A percentile compares a stretch with the other conserved stretches of the same genome.
Evolutionary conservation across 30 jellyfish, hydroid and myxozoan genomes (phyloP).

Genomic region (Hydra vulgaris): DNA sequence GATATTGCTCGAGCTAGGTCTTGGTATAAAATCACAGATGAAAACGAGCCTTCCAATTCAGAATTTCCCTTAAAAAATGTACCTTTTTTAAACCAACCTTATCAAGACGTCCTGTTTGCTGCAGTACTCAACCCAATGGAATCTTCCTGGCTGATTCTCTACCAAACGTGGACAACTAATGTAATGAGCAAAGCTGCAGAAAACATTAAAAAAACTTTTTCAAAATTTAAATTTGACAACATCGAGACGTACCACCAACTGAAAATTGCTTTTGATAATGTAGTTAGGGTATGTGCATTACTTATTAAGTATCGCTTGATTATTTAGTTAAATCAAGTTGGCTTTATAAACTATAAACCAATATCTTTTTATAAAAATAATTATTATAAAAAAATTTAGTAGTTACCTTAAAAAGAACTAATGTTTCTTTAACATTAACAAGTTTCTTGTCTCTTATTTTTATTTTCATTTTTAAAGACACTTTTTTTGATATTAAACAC

Average conservation of each 20-base stretch:
- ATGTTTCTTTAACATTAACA: too few species aligned
- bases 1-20: constrained; percentile 1
- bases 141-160: constrained; percentile 12
- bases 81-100: constrained; percentile 14
- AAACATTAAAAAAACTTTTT: background rate
- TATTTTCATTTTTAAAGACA: too few species aligned
- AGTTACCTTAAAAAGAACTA: too few species aligned
- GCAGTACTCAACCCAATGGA: background rate
- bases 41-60: background rate
- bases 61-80: background rate
- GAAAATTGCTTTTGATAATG: constrained; percentile 2
- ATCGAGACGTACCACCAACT: constrained; percentile 1
- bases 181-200: background rate
- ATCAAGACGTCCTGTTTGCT: background rate
- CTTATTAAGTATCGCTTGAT: too few species aligned
- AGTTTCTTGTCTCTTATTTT: too few species aligned
- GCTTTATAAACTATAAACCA: too few species aligned
- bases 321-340: too few species aligned
- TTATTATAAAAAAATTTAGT: too few species aligned
- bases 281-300: constrained; percentile 8
- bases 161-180: background rate
- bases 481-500: too few species aligned
- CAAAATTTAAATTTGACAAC: background rate
- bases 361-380: too few species aligned
- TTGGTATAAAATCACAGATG: constrained; percentile 21